phyloP scores from a whole-genome alignment of 1,140 invertebrate genomes.

The Dendrolimus kikuchii region DNA sequence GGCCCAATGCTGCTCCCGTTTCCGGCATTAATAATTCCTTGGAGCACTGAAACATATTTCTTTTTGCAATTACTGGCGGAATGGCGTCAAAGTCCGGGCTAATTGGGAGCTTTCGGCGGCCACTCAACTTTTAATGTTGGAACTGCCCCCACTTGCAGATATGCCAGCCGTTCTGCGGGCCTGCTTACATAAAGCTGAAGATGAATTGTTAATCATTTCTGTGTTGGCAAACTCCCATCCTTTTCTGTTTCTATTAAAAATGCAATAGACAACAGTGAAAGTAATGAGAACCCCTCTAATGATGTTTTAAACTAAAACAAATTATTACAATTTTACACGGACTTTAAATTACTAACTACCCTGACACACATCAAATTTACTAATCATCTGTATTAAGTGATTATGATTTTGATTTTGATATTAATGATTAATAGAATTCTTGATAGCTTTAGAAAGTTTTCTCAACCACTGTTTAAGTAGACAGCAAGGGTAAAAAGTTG shows the following conservation, averaged over 20 bases:
- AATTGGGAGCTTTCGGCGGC: conserved; percentile 61
- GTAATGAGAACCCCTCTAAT: too few relatives aligned
- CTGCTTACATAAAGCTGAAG: conserved; percentile 19
- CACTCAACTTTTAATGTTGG: conserved; percentile 56
- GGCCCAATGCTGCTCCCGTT: conserved; percentile 13
- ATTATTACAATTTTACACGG: too few relatives aligned
- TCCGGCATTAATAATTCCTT: conserved; percentile 42
- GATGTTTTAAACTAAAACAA: too few relatives aligned
- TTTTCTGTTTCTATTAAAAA: conserved; percentile 18
- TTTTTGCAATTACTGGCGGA: conserved; percentile 54
- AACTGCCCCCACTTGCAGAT: too few relatives aligned
- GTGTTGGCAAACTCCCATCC: conserved; percentile 22
- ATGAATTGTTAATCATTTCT: conserved; percentile 43
- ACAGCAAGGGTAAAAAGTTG: too few relatives aligned
- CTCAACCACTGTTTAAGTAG: too few relatives aligned
- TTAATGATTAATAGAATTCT: too few relatives aligned
- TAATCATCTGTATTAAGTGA: too few relatives aligned
- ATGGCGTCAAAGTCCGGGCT: conserved; percentile 52
- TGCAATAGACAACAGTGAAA: conserved; percentile 9
- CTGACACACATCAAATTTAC: too few relatives aligned
- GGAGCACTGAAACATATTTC: conserved; percentile 52
- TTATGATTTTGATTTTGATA: too few relatives aligned
- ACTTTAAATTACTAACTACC: too few relatives aligned
- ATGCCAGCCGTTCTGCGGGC: conserved; percentile 7
- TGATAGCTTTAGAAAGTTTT: too few relatives aligned